Evolutionary conservation across 2,113 vertebrate genomes (phyloP), one percentile per base, ranked within the genome.

Genomic region (Uropsilus gracilis): DNA sequence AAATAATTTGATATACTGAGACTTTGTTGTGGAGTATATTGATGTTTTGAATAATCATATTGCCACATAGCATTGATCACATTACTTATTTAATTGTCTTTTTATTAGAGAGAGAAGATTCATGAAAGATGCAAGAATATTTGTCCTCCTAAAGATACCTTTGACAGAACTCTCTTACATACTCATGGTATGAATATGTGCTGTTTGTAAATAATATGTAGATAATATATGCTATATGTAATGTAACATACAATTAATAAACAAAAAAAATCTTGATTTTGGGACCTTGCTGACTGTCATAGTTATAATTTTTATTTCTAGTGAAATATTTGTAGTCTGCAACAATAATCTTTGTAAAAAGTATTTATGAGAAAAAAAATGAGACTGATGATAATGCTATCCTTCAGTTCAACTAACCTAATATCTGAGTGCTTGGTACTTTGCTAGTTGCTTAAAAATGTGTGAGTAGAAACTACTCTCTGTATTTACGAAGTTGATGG

Each of bases 101-200:
- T 97, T 97, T 97, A 96, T 82, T 97, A 99, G 99, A 99, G 99
- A 98, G 99, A 99, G 97, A 99, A 98, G 97, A 98, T 99, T 98
- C 99, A 99, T 72, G 99, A 99, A 90, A 99, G 98, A 90, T 99
- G 99, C 98, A 99, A 99, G 98, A 98, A 95, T 82, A 98, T 99
- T 98, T 99, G 98, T 98, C 98, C 99, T 89, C 97, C 98, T 97
- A 99, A 99, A 98, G 99, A 99, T 91, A 98, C 98, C 44, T 99
- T 99, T 63, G 98, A 99, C 66, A 97, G 98, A 30, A 98, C 98
- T 71, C 97, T 99, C 80, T 98, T 99, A 97, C 98, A 98, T 95
- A 99, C 98, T 96, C 98, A 99, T 26, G 99, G 99, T 99, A 99
- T 64, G 97, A 87, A 81, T 89, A 87, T 95, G 22, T 95, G 57